Percentiles rank a stretch among this genome's conserved stretches.
These are phyloP conservation scores for Xestia xanthographa DNA, from an alignment of 2,888 invertebrate genomes.

Conservation along the genomic window DNA sequence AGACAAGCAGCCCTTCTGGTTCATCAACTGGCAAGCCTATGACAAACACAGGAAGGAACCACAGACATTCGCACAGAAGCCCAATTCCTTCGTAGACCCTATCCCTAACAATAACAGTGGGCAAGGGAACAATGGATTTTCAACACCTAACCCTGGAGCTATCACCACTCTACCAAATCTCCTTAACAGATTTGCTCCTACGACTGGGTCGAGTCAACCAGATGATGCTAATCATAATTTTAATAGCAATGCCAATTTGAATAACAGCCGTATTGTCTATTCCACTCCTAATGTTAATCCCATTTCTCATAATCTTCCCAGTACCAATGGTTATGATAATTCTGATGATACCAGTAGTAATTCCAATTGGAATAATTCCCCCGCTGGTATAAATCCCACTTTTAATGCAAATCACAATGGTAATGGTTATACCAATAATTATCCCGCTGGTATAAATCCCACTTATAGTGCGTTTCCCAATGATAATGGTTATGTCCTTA, in stretches of 20 bases:
- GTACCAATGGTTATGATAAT: neutral
- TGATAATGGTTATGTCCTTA: neutral
- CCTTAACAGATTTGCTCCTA: neutral
- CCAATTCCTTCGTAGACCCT: conserved; percentile 75
- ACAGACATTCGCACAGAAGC: conserved; percentile 81
- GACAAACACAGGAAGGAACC: conserved; percentile 90
- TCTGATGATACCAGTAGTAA: neutral
- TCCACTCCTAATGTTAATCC: neutral
- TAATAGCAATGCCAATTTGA: neutral
- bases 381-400: neutral
- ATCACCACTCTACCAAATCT: neutral
- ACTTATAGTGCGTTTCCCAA: neutral
- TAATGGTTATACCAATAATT: conserved; percentile 13
- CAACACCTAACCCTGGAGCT: conserved; percentile 10
- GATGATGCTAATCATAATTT: neutral
- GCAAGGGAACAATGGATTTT: neutral
- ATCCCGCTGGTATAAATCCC: neutral
- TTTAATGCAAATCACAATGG: neutral
- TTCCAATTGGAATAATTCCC: neutral
- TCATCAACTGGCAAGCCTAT: conserved; percentile 92
- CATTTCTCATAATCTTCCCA: neutral
- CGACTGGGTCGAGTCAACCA: neutral
- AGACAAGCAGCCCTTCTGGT: conserved; percentile 94
- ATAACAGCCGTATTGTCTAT: neutral
- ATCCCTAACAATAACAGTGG: conserved; percentile 27